Conservation (phyloP, 2,113 vertebrate genomes). For the Trinectes maculatus region DNA sequence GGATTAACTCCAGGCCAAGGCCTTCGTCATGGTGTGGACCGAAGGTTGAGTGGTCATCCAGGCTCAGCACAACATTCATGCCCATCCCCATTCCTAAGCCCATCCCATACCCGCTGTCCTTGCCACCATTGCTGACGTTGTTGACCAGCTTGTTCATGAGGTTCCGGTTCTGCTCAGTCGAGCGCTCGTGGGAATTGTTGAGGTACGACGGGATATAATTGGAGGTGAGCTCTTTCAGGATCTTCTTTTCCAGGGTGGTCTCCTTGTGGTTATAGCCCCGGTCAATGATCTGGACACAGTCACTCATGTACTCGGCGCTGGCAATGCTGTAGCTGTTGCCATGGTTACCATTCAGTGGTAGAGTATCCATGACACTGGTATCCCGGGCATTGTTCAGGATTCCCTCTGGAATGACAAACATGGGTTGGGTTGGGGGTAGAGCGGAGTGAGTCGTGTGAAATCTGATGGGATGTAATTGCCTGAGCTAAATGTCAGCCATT, state of each 20-base stretch:
- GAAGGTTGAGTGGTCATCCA: conserved; percentile 77
- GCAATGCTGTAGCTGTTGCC: conserved; percentile 98
- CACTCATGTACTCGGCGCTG: conserved; percentile 96
- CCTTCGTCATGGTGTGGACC: conserved; percentile 78
- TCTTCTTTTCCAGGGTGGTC: conserved; percentile 97
- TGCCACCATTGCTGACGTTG: conserved; percentile 88
- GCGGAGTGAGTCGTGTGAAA: conserved; percentile 49
- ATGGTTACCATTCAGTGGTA: conserved; percentile 99
- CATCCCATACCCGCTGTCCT: conserved; percentile 86
- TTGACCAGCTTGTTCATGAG: conserved; percentile 97
- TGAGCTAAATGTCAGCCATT: conserved; percentile 46
- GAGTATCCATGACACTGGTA: conserved; percentile 99
- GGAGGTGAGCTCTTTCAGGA: conserved; percentile 98
- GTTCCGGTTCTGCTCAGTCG: conserved; percentile 92
- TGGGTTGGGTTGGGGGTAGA: conserved; percentile 44
- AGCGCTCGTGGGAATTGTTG: conserved; percentile 92
- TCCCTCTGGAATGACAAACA: conserved; percentile 90
- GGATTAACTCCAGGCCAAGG: conserved; percentile 91
- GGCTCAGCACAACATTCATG: conserved; percentile 69
- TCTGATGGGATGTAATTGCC: conserved; percentile 48
- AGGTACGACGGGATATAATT: conserved; percentile 98
- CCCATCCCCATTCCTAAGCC: conserved; percentile 84
- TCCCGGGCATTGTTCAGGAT: conserved; percentile 99
- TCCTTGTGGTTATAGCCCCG: conserved; percentile 94
- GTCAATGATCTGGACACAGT: conserved; percentile 99